phyloP scores from a whole-genome alignment of 92 coral and sea anemone genomes.

The Scolanthus callimorphus region DNA sequence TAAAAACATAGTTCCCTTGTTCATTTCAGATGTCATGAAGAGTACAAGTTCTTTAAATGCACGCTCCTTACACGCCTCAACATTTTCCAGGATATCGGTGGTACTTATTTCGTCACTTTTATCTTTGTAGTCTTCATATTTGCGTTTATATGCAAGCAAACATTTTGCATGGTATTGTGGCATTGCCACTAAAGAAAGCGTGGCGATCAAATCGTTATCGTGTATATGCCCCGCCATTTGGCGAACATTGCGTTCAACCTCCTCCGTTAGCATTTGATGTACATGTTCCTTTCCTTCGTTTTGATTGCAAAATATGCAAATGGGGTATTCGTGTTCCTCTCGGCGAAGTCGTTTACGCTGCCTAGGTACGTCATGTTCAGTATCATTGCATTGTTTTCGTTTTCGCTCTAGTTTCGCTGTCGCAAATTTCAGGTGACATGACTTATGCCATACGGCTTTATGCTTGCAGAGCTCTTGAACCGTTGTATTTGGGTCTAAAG shows the following conservation, averaged over 20 bases:
- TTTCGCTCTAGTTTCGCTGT: constrained; percentile 25
- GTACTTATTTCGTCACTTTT: constrained; percentile 1
- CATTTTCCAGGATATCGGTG: background rate
- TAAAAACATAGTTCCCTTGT: constrained; percentile 28
- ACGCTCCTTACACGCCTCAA: constrained; percentile 21
- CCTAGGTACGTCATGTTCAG: background rate
- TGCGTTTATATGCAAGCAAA: too few relatives aligned
- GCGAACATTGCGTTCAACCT: constrained; percentile 13
- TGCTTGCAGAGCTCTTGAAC: constrained; percentile 28
- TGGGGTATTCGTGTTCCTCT: background rate
- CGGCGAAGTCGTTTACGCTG: constrained; percentile 1
- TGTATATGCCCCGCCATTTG: constrained; percentile 17
- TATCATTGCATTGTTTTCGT: constrained; percentile 13
- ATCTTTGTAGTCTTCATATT: background rate
- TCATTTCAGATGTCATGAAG: constrained; percentile 28
- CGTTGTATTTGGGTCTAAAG: constrained; percentile 4
- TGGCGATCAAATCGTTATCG: constrained; percentile 14
- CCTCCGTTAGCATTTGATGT: constrained; percentile 20
- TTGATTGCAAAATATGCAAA: constrained; percentile 16
- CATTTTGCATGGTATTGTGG: constrained; percentile 22
- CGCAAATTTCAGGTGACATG: constrained; percentile 32
- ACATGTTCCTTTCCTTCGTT: constrained; percentile 12
- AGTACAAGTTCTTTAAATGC: constrained; percentile 43
- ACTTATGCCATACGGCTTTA: constrained; percentile 41
- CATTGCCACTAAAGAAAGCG: constrained; percentile 17